phyloP scores from a whole-genome alignment of 1,140 invertebrate species.

The Drosophila rhopaloa region DNA sequence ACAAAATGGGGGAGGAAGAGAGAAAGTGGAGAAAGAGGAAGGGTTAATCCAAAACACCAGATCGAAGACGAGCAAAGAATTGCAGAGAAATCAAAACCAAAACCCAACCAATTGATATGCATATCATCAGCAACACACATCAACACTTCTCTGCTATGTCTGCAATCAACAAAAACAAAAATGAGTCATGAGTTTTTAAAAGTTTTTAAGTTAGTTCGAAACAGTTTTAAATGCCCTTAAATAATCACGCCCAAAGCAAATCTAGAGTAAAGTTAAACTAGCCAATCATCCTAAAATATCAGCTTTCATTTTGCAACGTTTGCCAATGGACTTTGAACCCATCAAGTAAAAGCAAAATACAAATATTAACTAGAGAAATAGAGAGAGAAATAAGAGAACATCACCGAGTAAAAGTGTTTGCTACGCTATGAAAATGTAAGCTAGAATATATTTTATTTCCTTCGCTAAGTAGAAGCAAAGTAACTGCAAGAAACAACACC shows the following conservation, averaged over 20 bases:
- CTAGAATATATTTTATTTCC: neutral
- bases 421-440: conserved; percentile 51
- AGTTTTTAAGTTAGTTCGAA: conserved; percentile 43
- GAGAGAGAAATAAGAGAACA: neutral
- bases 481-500: conserved; percentile 64
- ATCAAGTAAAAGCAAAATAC: conserved; percentile 35
- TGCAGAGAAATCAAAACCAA: conserved; percentile 41
- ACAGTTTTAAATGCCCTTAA: conserved; percentile 55
- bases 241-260: conserved; percentile 60
- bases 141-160: conserved; percentile 75
- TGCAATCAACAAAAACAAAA: conserved; percentile 65
- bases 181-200: conserved; percentile 17
- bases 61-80: conserved; percentile 59
- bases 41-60: conserved; percentile 6
- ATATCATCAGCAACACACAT: conserved; percentile 76
- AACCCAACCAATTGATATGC: conserved; percentile 48
- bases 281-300: conserved; percentile 15
- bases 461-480: conserved; percentile 8
- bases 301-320: conserved; percentile 37
- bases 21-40: conserved; percentile 6
- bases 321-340: conserved; percentile 60
- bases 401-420: conserved; percentile 67
- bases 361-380: conserved; percentile 24
- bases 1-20: conserved; percentile 30
- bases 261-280: conserved; percentile 35